Evolutionary conservation across 2,797 vertebrate species (phyloP).

Genomic region (Poecilia velifera): DNA sequence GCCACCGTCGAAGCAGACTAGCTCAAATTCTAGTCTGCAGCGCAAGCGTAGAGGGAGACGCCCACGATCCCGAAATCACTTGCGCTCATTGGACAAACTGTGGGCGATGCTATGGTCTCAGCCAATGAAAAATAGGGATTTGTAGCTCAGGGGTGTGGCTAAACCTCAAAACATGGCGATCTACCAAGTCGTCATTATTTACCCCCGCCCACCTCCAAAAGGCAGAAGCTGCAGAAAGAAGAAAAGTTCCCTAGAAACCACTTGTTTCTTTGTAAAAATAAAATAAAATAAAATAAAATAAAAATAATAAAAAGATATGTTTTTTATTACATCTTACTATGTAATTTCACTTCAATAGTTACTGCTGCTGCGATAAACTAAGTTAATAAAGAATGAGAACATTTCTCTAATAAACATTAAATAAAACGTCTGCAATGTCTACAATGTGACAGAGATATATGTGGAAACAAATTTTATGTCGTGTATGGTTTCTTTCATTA

Average conservation of each 20-base stretch:
- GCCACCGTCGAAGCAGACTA: slow-evolving; percentile 13
- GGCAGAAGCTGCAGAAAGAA: background rate
- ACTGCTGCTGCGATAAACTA: background rate
- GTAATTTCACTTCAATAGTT: background rate
- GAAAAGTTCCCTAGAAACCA: background rate
- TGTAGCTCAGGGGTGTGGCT: background rate
- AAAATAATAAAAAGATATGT: background rate
- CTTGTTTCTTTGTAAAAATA: background rate
- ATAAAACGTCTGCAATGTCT: background rate
- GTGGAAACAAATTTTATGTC: background rate
- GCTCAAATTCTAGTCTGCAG: slow-evolving; percentile 32
- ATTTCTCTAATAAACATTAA: background rate
- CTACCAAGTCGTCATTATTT: background rate
- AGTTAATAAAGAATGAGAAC: background rate
- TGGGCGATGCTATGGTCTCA: background rate
- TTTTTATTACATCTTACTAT: background rate
- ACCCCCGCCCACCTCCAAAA: background rate
- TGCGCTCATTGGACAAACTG: slow-evolving; percentile 41
- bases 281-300: too few species aligned
- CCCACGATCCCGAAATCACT: slow-evolving; percentile 24
- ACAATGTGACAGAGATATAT: background rate
- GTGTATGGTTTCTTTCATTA: background rate
- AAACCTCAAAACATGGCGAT: background rate
- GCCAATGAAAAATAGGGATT: slow-evolving; percentile 23
- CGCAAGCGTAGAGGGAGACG: slow-evolving; percentile 16